Base-by-base conservation (phyloP, 2,113 vertebrate species). In the Bettongia penicillata region DNA sequence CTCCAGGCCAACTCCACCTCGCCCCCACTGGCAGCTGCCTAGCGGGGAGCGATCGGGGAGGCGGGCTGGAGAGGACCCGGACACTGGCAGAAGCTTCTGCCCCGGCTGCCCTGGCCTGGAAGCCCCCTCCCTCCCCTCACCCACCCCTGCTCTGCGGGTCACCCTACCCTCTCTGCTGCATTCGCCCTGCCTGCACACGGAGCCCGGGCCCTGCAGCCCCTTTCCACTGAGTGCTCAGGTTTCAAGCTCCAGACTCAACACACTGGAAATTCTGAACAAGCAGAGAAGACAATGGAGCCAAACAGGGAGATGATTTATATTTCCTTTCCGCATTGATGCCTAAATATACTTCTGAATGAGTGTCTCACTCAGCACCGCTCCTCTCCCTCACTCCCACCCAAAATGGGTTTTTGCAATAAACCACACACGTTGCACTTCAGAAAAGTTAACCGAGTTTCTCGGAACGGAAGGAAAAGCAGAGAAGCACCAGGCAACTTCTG, bases 251-350 rank as follows among this genome's bases (percentile, higher is more conserved):
- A 53, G 14, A 68, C 16, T 8, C 14, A 55, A 48, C n/a, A 50
- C 92, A 12, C 94, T 93, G 96, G 24, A 90, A 96, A 53, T 0
- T 8, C 50, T 0, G 91, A 91, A 93, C 77, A 31, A 95, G 94
- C 94, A 84, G 68, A 28, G 95, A 95, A 84, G 91, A 57, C 96
- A 91, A 49, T 50, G 93, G 51, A 94, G 93, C 91, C 94, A 22
- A 93, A 94, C 28, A 55, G 77, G 90, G 91, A 49, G 51, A 53
- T 49, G 68, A 84, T 84, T 84, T 84, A 84, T 84, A 84, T 84
- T 84, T 84, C 68, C 68, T 84, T 84, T 84, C 68, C 68, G 68
- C 68, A 84, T 43, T 43, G 68, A 84, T 84, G n/a, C 68, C 37
- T 84, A 84, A 84, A 84, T 84, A 84, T 43, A 23, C n/a, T 84